Evolutionary conservation across 2,797 vertebrate species (phyloP).

Genomic region (Agapornis canus): DNA sequence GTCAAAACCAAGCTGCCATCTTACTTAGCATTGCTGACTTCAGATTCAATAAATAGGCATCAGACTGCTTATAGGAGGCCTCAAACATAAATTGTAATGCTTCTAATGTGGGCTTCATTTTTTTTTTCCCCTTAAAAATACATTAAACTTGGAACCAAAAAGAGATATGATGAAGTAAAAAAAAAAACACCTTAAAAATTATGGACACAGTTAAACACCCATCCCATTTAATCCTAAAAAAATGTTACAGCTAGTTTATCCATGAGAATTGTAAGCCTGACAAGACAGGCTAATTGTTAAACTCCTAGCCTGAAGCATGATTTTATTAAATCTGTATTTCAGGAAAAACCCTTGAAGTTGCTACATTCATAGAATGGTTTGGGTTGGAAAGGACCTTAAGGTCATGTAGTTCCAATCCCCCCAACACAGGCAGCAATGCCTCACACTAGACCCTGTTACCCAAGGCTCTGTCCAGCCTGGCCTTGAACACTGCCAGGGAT

Average conservation of each 20-base stretch:
- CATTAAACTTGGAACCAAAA: not conserved
- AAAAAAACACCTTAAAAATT: not conserved
- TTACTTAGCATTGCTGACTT: not conserved
- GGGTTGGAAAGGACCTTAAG: not conserved
- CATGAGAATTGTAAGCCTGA: not conserved
- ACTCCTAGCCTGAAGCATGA: not conserved
- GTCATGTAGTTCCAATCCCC: not conserved
- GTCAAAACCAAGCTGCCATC: not conserved
- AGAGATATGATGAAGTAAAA: not conserved
- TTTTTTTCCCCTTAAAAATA: not conserved
- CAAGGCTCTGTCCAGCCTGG: not conserved
- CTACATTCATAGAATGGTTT: not conserved
- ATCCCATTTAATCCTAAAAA: not conserved
- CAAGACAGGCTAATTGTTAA: not conserved
- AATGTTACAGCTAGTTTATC: not conserved
- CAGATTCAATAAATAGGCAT: not conserved
- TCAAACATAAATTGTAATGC: not conserved
- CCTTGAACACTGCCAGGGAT: not conserved
- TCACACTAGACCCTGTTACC: not conserved
- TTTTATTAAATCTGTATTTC: not conserved
- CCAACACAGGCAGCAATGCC: fast-evolving
- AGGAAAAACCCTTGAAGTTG: not conserved
- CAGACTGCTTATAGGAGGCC: not conserved
- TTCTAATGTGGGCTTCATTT: not conserved
- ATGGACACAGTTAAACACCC: not conserved